These are phyloP conservation scores for Eulemur rufifrons DNA, from an alignment of 2,113 vertebrate species.

Conservation along the genomic window DNA sequence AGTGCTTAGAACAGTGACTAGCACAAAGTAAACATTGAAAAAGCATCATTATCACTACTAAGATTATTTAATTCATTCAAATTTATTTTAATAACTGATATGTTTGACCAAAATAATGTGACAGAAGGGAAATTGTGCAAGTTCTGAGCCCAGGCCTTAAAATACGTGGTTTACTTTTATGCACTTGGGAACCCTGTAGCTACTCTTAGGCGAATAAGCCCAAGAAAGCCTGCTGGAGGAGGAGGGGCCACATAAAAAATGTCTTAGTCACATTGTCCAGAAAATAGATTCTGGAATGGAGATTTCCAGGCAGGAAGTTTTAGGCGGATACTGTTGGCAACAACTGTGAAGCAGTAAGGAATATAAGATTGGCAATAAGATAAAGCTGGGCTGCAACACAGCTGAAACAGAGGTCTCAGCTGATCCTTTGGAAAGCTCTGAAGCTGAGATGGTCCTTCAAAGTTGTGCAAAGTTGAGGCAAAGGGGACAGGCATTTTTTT, in stretches of 20 bases:
- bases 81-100: background rate
- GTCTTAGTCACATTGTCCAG: background rate
- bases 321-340: background rate
- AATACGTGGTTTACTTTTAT: background rate
- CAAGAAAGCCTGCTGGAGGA: background rate
- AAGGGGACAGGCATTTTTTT: background rate
- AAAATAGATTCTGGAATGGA: background rate
- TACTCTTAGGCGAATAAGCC: background rate
- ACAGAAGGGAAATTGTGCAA: background rate
- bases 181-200: background rate
- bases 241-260: background rate
- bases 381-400: background rate
- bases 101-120: background rate
- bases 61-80: background rate
- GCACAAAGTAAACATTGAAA: background rate
- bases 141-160: background rate
- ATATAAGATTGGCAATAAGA: background rate
- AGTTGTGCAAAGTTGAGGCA: background rate
- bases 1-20: background rate
- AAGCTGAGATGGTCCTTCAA: background rate
- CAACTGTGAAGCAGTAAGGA: background rate
- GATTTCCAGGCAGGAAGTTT: background rate
- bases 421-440: background rate
- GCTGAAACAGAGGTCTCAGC: background rate
- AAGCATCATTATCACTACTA: background rate